Conservation (phyloP, 2,113 vertebrate genomes). For the Anarrhichthys ocellatus region DNA sequence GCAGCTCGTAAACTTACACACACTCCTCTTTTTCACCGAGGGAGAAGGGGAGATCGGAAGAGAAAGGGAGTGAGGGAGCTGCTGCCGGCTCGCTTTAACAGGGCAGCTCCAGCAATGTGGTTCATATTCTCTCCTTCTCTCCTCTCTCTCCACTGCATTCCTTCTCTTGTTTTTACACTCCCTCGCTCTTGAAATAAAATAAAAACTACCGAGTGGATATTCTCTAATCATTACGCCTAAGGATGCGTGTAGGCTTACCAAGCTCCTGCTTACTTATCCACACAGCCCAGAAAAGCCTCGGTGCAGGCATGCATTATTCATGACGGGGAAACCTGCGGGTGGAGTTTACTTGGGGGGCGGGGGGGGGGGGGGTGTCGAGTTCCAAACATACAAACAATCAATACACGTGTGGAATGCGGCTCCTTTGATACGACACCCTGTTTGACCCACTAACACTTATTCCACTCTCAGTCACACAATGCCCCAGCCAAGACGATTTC, state of each 20-base stretch:
- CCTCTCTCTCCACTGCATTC: slow-evolving; percentile 20
- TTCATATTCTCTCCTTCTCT: slow-evolving; percentile 34
- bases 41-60: slow-evolving; percentile 5
- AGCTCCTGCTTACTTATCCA: slow-evolving; percentile 56
- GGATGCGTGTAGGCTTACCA: slow-evolving; percentile 49
- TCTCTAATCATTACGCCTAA: slow-evolving; percentile 66
- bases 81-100: slow-evolving; percentile 32
- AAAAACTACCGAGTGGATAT: slow-evolving; percentile 40
- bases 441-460: slow-evolving; percentile 67
- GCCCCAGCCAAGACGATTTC: slow-evolving; percentile 51
- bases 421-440: slow-evolving; percentile 34
- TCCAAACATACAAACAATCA: slow-evolving; percentile 27
- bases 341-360: slow-evolving; percentile 26
- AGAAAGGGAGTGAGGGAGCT: background rate
- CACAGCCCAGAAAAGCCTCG: slow-evolving; percentile 35
- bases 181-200: slow-evolving; percentile 12
- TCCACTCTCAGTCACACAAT: slow-evolving; percentile 11
- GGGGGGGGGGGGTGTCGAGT: slow-evolving; percentile 22
- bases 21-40: slow-evolving; percentile 42
- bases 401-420: slow-evolving; percentile 38
- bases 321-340: slow-evolving; percentile 18
- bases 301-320: slow-evolving; percentile 59
- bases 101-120: slow-evolving; percentile 29
- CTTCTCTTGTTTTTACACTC: slow-evolving; percentile 27
- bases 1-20: slow-evolving; percentile 75